These are phyloP conservation scores for Apotomis capreana DNA, from an alignment of 2,888 invertebrate genomes.

Conservation along the genomic window DNA sequence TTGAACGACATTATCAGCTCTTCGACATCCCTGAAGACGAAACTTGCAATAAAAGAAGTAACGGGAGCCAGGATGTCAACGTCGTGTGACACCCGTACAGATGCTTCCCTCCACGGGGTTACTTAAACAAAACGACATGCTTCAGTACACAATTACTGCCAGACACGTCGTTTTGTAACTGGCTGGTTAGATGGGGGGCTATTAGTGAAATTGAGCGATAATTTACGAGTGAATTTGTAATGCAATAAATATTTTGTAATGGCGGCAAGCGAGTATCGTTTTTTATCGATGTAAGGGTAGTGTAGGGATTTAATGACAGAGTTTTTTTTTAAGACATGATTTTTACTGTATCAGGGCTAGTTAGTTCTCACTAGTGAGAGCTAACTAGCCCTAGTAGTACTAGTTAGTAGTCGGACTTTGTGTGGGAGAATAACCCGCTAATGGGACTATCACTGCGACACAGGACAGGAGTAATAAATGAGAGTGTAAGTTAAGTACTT, in stretches of 20 bases:
- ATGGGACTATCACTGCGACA: too few species aligned
- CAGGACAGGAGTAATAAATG: too few species aligned
- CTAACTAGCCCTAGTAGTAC: too few species aligned
- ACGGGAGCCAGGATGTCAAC: constrained; percentile 35
- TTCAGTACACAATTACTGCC: neutral
- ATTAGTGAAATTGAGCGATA: constrained; percentile 32
- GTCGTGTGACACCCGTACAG: constrained; percentile 33
- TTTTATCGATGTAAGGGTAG: constrained; percentile 17
- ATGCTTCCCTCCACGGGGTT: constrained; percentile 11
- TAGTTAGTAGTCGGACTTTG: too few species aligned
- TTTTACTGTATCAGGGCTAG: too few species aligned
- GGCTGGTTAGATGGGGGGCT: constrained; percentile 1
- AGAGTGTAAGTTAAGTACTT: too few species aligned
- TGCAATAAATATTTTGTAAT: constrained; percentile 33
- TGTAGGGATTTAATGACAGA: neutral
- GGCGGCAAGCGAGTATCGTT: constrained; percentile 23
- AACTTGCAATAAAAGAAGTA: constrained; percentile 38
- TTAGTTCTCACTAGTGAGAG: too few species aligned
- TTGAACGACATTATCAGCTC: constrained; percentile 29
- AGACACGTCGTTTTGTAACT: neutral
- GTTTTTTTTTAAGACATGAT: too few species aligned
- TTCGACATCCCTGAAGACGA: constrained; percentile 27
- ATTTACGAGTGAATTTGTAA: constrained; percentile 36
- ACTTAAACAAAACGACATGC: neutral
- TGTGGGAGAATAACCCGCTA: too few species aligned